phyloP scores from a whole-genome alignment of 2,888 invertebrate species.

The Dryadula phaetusa region DNA sequence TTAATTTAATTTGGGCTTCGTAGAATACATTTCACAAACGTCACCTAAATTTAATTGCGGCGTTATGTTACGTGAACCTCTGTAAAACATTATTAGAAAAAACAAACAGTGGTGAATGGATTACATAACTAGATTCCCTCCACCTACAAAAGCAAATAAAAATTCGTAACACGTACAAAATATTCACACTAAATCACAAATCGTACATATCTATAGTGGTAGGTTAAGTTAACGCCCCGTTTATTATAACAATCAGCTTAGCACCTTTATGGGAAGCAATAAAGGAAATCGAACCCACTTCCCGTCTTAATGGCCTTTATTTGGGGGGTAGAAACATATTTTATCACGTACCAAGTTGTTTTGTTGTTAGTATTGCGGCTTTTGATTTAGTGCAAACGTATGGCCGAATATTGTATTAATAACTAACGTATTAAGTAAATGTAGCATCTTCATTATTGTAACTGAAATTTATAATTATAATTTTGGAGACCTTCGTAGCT shows the following conservation, averaged over 20 bases:
- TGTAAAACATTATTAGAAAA: too few relatives aligned
- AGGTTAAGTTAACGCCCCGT: conserved; percentile 34
- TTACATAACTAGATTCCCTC: not conserved
- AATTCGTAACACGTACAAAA: not conserved
- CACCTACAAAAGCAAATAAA: not conserved
- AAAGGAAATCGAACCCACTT: conserved; percentile 68
- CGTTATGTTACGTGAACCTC: too few relatives aligned
- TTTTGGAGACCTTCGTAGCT: too few relatives aligned
- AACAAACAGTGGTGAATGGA: not conserved
- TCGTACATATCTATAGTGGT: conserved; percentile 18
- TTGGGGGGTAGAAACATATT: conserved; percentile 46
- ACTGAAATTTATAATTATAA: not conserved
- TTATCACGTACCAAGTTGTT: conserved; percentile 46
- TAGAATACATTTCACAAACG: too few relatives aligned
- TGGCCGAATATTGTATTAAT: conserved; percentile 22
- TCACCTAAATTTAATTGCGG: too few relatives aligned
- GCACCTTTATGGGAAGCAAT: conserved; percentile 55
- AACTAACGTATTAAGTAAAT: not conserved
- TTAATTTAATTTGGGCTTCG: too few relatives aligned
- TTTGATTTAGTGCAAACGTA: conserved; percentile 37
- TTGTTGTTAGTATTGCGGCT: conserved; percentile 41
- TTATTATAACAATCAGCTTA: conserved; percentile 48
- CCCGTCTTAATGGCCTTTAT: conserved; percentile 56
- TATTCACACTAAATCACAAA: not conserved
- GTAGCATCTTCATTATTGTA: not conserved